Evolutionary conservation across 2,888 invertebrate species (phyloP).

Genomic region (Drosophila maculinotata): DNA sequence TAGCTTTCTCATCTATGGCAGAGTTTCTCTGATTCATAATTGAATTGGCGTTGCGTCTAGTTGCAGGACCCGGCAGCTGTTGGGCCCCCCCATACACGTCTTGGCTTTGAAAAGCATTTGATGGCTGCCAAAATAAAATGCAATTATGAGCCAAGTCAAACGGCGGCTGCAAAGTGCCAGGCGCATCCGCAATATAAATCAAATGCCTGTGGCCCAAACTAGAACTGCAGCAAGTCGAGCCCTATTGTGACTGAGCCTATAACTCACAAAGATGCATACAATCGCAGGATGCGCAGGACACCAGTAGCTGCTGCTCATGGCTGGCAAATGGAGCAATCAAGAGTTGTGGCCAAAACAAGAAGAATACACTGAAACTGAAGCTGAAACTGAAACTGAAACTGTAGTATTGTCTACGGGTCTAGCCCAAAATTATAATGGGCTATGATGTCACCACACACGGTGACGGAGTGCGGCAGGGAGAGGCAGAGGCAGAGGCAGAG

Average conservation of each 20-base stretch:
- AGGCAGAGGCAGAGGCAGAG: conserved; percentile 26
- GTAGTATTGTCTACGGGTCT: conserved; percentile 63
- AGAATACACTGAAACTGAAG: conserved; percentile 1
- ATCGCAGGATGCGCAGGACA: conserved; percentile 11
- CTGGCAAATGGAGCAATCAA: conserved; percentile 69
- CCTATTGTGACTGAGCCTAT: conserved; percentile 47
- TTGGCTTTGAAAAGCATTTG: too few species aligned
- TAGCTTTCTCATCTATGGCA: not conserved
- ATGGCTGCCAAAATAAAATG: conserved; percentile 32
- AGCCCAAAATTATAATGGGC: conserved; percentile 69
- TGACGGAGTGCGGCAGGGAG: too few species aligned
- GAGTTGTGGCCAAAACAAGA: conserved; percentile 30
- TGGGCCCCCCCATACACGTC: conserved; percentile 15
- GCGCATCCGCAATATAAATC: conserved; percentile 83
- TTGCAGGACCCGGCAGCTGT: conserved; percentile 34
- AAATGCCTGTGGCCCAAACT: conserved; percentile 37
- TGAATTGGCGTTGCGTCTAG: conserved; percentile 10
- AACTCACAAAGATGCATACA: conserved; percentile 50
- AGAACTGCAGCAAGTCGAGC: conserved; percentile 18
- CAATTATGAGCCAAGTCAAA: conserved; percentile 51
- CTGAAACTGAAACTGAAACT: conserved; percentile 58
- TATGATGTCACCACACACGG: conserved; percentile 80
- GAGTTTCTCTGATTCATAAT: conserved; percentile 31
- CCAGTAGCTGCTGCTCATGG: conserved; percentile 28
- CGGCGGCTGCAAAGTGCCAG: conserved; percentile 64